Conservation (phyloP, 2,113 vertebrate genomes). For the Sarotherodon lohbergeri region DNA sequence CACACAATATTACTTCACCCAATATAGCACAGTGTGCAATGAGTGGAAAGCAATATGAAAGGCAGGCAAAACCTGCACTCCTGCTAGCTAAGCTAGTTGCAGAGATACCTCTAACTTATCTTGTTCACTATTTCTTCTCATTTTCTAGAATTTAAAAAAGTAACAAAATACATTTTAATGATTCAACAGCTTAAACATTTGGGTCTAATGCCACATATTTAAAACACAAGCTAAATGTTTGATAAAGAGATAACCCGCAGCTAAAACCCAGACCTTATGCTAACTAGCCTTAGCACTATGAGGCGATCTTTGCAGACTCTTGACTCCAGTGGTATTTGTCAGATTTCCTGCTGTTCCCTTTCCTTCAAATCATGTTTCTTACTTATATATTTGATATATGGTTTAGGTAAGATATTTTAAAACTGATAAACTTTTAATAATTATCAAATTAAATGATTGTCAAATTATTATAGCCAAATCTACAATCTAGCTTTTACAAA, state of each 20-base stretch:
- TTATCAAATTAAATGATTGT: not conserved
- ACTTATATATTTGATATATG: not conserved
- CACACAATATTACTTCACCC: not conserved
- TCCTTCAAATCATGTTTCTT: not conserved
- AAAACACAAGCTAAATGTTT: not conserved
- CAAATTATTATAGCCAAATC: not conserved
- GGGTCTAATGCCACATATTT: not conserved
- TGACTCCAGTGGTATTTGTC: not conserved
- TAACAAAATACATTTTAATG: not conserved
- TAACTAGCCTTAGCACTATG: not conserved
- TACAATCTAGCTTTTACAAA: not conserved
- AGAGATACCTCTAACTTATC: not conserved
- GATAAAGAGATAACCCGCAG: not conserved
- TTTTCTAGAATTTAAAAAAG: not conserved
- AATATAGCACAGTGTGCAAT: not conserved
- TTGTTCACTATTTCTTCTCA: not conserved
- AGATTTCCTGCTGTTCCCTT: not conserved
- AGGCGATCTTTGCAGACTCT: not conserved
- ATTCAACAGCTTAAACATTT: not conserved
- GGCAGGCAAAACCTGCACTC: not conserved
- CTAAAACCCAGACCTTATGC: not conserved
- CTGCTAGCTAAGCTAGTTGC: not conserved
- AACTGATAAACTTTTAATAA: not conserved
- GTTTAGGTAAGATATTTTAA: not conserved
- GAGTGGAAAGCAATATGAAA: not conserved